Conservation (phyloP, 2,888 invertebrate genomes). For the Lysandra coridon region DNA sequence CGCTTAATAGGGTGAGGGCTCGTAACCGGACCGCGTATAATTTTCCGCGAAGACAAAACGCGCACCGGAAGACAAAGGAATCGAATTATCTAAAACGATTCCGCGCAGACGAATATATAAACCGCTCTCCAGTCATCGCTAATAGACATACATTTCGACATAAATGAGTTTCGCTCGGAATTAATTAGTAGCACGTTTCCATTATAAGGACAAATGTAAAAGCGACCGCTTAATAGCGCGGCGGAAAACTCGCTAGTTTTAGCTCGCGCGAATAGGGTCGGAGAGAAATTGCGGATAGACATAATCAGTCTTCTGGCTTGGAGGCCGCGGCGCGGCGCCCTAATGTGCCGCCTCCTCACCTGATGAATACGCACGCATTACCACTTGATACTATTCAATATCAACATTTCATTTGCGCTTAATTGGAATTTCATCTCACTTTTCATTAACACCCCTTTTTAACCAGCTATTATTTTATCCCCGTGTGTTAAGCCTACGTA, state of each 20-base stretch:
- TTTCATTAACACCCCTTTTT: constrained; percentile 26
- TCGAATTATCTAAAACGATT: constrained; percentile 56
- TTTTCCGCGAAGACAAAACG: constrained; percentile 58
- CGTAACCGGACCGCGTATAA: constrained; percentile 77
- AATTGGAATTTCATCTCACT: constrained; percentile 45
- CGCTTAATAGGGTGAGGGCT: constrained; percentile 78
- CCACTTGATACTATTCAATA: constrained; percentile 54
- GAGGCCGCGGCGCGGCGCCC: constrained; percentile 73
- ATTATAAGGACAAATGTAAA: constrained; percentile 81
- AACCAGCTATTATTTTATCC: constrained; percentile 1
- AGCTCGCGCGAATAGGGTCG: constrained; percentile 78
- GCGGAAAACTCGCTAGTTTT: constrained; percentile 81
- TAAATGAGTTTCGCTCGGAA: constrained; percentile 80
- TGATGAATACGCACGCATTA: constrained; percentile 72
- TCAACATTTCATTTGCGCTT: constrained; percentile 51
- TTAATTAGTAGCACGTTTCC: constrained; percentile 81
- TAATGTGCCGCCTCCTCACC: constrained; percentile 74
- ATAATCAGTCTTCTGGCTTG: constrained; percentile 81
- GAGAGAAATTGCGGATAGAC: constrained; percentile 80
- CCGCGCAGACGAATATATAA: constrained; percentile 45
- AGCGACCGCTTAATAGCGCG: constrained; percentile 80
- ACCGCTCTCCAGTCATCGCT: constrained; percentile 57
- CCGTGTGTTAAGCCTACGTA: constrained; percentile 13
- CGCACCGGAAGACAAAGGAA: constrained; percentile 51
- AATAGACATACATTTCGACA: constrained; percentile 79